These are phyloP conservation scores for Diarsia brunnea DNA, from an alignment of 2,888 invertebrate species.

Conservation along the genomic window DNA sequence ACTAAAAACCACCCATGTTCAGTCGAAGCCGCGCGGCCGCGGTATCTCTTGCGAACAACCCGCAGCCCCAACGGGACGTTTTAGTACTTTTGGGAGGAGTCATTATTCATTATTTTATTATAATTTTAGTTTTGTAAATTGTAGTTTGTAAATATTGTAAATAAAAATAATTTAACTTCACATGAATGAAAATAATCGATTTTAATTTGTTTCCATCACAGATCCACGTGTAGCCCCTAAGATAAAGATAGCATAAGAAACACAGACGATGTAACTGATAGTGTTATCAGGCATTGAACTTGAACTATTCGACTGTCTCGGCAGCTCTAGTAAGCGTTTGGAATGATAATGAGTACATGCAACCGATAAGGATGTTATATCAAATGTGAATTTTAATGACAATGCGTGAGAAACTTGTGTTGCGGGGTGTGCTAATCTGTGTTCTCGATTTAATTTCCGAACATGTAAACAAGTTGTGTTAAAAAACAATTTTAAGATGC, in stretches of 20 bases:
- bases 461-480: not conserved
- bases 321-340: constrained; percentile 20
- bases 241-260: constrained; percentile 11
- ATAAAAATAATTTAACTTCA: no score
- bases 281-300: constrained; percentile 65
- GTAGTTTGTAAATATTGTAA: no score
- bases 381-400: constrained; percentile 19
- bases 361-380: constrained; percentile 30
- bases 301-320: constrained; percentile 48
- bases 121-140: no score
- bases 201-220: constrained; percentile 2
- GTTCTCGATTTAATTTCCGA: not conserved
- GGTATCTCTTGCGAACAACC: no score
- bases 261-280: constrained; percentile 42
- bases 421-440: constrained; percentile 4
- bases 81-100: no score
- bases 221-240: not conserved
- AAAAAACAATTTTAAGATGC: not conserved
- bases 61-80: no score
- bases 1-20: no score
- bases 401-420: constrained; percentile 36
- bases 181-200: not conserved
- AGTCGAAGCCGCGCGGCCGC: no score
- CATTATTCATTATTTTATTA: no score
- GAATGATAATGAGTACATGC: constrained; percentile 30